Evolutionary conservation across 64 coral and sea anemone species (phyloP), one percentile per base, ranked within the genome.

Genomic region (Stichodactyla mertensii): DNA sequence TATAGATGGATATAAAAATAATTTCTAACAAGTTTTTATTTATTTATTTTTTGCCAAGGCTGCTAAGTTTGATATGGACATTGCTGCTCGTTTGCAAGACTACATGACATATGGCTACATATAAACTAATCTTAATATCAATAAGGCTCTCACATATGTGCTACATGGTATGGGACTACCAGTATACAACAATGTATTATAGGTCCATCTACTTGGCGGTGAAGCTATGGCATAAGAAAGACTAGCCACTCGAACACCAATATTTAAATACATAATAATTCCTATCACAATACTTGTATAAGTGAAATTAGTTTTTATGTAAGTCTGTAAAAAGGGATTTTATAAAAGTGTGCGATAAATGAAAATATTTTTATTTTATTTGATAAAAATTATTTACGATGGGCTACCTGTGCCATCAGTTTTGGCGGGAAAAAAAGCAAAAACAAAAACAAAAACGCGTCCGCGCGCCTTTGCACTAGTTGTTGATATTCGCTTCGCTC

Each of bases 21-120:
- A 66, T 19, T 66, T 18, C 6, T 61, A 18, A 66, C 10, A 60
- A 2, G 27, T 45, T 26, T 18, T 59, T 77, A 10, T 59, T 61
- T 77, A 54, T 77, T 93, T n/a, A n/a, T n/a, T 52, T 18, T 36
- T 57, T 56, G n/a, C 16, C 16, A 52, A 99, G 97, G 90, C 92
- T 16, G 86, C 90, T 58, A 28, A 86, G 26, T 99, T 91, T 89
- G 97, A 99, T 79, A 86, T 94, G 20, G 97, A 99, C 13, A 92
- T 92, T 61, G 97, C 93, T 19, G 93, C 97, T 11, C 86, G 93
- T 79, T 89, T 99, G 31, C 93, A 99, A 79, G 97, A 99, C 84
- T 64, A 99, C 54, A 95, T 90, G 86, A 99, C 93, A 0, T 95
- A 90, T 86, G 97, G 97, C 16, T 99, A 99, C n/a, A 90, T 99